These are phyloP conservation scores for Chelmon rostratus DNA, from an alignment of 2,797 vertebrate species.

Conservation along the genomic window DNA sequence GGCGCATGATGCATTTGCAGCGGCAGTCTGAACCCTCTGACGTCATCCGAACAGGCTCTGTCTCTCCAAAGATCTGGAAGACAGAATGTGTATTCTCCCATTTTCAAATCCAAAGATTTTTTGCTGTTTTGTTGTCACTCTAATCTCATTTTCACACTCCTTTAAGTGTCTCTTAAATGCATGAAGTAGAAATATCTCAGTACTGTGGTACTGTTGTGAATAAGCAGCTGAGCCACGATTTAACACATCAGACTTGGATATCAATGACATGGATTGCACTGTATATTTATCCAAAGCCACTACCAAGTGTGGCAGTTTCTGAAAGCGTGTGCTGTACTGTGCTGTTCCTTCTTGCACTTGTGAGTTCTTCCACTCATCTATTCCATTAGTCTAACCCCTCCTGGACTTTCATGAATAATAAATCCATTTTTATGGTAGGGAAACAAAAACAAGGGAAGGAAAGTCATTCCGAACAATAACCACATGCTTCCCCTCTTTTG, in stretches of 20 bases:
- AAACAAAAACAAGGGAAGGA: conserved; percentile 71
- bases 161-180: not conserved
- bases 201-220: not conserved
- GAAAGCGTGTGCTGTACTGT: not conserved
- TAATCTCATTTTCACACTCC: not conserved
- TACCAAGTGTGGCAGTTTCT: not conserved
- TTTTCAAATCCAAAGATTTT: not conserved
- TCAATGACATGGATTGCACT: not conserved
- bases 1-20: conserved; percentile 98
- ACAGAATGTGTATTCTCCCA: not conserved
- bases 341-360: conserved; percentile 20
- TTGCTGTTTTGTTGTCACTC: not conserved
- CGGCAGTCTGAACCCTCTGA: conserved; percentile 97
- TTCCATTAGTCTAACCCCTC: conserved; percentile 41
- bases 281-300: conserved; percentile 5
- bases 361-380: conserved; percentile 16
- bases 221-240: not conserved
- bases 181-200: not conserved
- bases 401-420: conserved; percentile 56
- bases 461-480: conserved; percentile 55
- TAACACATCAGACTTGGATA: not conserved
- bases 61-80: conserved; percentile 90
- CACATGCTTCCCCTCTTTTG: conserved; percentile 60
- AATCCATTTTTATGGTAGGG: conserved; percentile 37
- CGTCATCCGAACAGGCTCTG: conserved; percentile 94